Base-by-base conservation (phyloP, 2,888 invertebrate genomes). In the Volucella bombylans region DNA sequence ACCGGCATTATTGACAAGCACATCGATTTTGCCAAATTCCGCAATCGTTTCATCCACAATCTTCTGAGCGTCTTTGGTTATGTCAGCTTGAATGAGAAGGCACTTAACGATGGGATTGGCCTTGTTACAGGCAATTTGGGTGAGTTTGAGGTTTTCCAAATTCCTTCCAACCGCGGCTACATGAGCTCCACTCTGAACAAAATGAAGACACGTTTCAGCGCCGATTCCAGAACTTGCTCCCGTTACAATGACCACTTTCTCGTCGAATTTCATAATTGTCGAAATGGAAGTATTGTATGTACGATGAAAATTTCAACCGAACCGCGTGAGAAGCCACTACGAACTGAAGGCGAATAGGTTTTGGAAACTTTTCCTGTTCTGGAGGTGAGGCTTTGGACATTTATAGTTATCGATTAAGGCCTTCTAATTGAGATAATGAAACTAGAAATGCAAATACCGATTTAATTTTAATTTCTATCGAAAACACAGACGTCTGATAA, bases 1-100 rank as follows among this genome's bases (percentile, higher is more conserved):
- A 15, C 98, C 98, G 74, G 98, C 98, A 92, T 96, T 97, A 90
- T 98, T 97, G 0, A 97, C 94, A 59, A 97, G 91, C 23, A 97
- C 94, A 92, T 97, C 96, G 23, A 97, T 91, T 68, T 74, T 73
- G 0, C 88, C 88, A 89, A 93, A 97, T 86, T 94, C 93, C 31
- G 94, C 92, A n/a, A 97, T 92, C 0, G 96, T 95, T 43, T 93
- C 92, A 68, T 95, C 93, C 0, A 97, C 90, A 86, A 97, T 94
- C 8, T 93, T 93, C 88, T 94, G 93, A 0, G 95, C 93, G 87
- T 96, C 96, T 38, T 87, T 88, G 11, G 90, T 91, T 89, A 96
- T 96, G 87, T 94, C 94, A 2, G 94, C 95, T 87, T 85, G 71
- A 47, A 94, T 92, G 9, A 95, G 88, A 1, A 94, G 89, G 10